phyloP scores from a whole-genome alignment of 2,113 vertebrate genomes.

The Scopus umbretta region DNA sequence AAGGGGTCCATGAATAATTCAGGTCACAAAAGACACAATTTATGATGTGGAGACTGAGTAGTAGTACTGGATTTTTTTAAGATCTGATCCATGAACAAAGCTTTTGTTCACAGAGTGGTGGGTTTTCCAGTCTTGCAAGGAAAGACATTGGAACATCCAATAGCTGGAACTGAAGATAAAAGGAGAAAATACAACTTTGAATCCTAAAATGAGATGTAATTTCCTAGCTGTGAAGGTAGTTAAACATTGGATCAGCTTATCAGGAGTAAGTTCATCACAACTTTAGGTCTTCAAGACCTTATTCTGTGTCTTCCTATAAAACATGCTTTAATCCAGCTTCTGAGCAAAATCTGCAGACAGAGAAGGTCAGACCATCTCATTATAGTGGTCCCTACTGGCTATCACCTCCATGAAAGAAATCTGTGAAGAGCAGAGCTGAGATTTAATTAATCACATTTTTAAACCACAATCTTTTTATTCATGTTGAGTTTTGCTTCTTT shows the following conservation, averaged over 20 bases:
- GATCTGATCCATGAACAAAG: neutral
- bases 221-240: neutral
- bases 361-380: neutral
- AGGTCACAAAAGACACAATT: neutral
- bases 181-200: neutral
- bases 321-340: neutral
- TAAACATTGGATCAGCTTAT: neutral
- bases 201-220: neutral
- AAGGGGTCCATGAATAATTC: neutral
- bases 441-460: neutral
- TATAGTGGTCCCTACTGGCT: neutral
- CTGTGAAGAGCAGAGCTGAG: neutral
- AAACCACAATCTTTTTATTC: neutral
- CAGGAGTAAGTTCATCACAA: neutral
- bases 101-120: neutral
- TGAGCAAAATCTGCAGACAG: neutral
- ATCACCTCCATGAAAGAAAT: neutral
- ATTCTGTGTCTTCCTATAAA: neutral
- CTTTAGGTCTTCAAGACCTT: neutral
- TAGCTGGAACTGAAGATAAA: neutral
- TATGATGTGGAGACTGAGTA: neutral
- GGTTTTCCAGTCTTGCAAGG: neutral
- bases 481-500: neutral
- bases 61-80: neutral
- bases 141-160: neutral